phyloP scores from a whole-genome alignment of 2,113 vertebrate species.

The Entosphenus tridentatus region DNA sequence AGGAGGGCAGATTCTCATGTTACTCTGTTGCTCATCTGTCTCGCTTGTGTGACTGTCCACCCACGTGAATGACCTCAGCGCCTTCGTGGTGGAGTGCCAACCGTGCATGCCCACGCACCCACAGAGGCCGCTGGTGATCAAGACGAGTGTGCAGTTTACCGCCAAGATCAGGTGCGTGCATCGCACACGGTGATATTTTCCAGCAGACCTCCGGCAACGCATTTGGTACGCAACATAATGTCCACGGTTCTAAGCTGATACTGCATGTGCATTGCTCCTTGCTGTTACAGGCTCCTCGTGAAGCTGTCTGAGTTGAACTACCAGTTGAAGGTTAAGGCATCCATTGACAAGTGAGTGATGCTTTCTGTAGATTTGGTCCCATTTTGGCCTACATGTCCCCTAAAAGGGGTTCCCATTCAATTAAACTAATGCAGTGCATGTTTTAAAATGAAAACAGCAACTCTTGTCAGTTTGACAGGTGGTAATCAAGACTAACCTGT shows the following conservation, averaged over 20 bases:
- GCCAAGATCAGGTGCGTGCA: constrained; percentile 57
- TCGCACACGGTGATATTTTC: too few species aligned
- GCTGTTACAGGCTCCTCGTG: constrained; percentile 48
- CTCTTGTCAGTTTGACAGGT: neutral
- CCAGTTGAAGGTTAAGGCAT: constrained; percentile 68
- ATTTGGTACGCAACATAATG: too few species aligned
- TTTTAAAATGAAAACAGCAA: too few species aligned
- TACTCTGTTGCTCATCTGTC: too few species aligned
- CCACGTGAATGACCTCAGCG: constrained; percentile 21
- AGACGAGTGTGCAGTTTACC: constrained; percentile 80
- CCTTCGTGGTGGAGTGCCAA: constrained; percentile 77
- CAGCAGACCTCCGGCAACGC: too few species aligned
- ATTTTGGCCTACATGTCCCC: neutral
- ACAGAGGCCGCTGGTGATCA: constrained; percentile 67
- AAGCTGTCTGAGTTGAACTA: constrained; percentile 83
- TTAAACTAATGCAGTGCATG: too few species aligned
- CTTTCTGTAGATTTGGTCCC: neutral
- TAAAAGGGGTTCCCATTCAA: too few species aligned
- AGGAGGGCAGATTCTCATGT: too few species aligned
- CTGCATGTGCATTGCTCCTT: neutral
- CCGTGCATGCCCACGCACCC: constrained; percentile 94
- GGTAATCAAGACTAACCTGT: neutral
- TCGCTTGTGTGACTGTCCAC: too few species aligned
- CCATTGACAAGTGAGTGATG: constrained; percentile 48
- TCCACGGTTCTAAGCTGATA: too few species aligned